Conservation (phyloP, 2,113 vertebrate species). For the Pholis gunnellus region DNA sequence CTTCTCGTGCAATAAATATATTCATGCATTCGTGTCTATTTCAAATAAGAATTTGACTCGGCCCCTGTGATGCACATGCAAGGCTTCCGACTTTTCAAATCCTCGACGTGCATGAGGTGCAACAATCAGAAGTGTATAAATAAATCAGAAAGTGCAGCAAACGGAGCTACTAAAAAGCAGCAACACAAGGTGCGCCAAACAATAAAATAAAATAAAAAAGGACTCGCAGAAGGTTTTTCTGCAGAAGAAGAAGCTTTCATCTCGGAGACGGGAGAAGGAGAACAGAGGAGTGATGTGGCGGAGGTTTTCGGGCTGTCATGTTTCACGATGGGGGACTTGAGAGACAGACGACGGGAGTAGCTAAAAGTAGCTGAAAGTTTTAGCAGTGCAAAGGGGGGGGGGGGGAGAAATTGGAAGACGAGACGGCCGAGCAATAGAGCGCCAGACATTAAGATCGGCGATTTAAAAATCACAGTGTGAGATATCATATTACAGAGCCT, state of each 20-base stretch:
- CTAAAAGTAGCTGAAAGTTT: constrained; percentile 69
- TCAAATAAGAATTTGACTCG: constrained; percentile 67
- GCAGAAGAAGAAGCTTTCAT: constrained; percentile 70
- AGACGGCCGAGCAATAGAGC: constrained; percentile 52
- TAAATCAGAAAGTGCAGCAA: constrained; percentile 77
- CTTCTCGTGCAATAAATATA: constrained; percentile 65
- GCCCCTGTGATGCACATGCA: constrained; percentile 67
- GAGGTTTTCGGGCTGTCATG: constrained; percentile 72
- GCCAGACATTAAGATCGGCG: constrained; percentile 36
- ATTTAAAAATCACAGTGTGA: constrained; percentile 57
- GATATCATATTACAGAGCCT: constrained; percentile 47
- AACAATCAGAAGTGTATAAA: constrained; percentile 76
- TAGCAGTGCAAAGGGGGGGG: constrained; percentile 33
- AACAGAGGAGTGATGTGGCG: constrained; percentile 72
- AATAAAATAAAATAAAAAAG: not conserved
- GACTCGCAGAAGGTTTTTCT: constrained; percentile 62
- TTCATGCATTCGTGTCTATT: constrained; percentile 79
- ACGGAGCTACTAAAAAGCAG: constrained; percentile 70
- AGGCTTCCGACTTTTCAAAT: constrained; percentile 41
- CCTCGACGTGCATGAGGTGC: constrained; percentile 67
- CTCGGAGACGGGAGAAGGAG: constrained; percentile 56
- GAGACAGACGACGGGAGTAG: constrained; percentile 68
- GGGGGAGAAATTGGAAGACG: constrained; percentile 30
- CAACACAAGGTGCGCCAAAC: constrained; percentile 3
- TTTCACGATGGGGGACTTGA: constrained; percentile 67